Percentiles rank a stretch among this genome's conserved stretches.
Conservation (phyloP, 2,797 vertebrate species). For the Gallirallus australis region DNA sequence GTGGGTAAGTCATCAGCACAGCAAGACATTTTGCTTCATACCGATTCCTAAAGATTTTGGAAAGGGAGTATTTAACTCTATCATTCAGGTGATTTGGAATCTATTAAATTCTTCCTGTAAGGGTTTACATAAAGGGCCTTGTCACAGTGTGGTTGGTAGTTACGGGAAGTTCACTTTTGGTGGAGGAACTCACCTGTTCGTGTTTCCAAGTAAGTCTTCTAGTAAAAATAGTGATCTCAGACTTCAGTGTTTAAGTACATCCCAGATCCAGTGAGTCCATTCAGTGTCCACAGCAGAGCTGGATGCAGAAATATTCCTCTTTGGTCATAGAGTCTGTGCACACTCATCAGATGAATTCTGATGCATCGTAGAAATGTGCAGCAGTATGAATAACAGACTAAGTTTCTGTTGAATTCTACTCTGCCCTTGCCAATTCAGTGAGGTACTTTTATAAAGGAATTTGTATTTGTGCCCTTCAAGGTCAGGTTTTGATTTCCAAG, state of each 20-base stretch:
- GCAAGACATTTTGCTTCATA: neutral
- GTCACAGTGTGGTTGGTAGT: neutral
- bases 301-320: neutral
- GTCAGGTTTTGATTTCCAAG: neutral
- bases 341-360: neutral
- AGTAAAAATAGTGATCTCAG: neutral
- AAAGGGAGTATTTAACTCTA: neutral
- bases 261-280: accelerated
- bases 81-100: neutral
- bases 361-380: neutral
- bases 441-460: neutral
- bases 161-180: neutral
- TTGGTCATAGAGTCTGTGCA: neutral
- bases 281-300: neutral
- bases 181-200: conserved; percentile 51
- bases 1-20: neutral
- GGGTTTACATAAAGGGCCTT: conserved; percentile 31
- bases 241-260: neutral
- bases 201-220: conserved; percentile 72
- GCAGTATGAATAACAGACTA: neutral
- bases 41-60: neutral
- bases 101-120: neutral
- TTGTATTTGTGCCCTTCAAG: neutral
- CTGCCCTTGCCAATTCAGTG: neutral
- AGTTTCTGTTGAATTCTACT: neutral